Conservation (phyloP, 2,797 vertebrate genomes). For the Spatula versicolor region DNA sequence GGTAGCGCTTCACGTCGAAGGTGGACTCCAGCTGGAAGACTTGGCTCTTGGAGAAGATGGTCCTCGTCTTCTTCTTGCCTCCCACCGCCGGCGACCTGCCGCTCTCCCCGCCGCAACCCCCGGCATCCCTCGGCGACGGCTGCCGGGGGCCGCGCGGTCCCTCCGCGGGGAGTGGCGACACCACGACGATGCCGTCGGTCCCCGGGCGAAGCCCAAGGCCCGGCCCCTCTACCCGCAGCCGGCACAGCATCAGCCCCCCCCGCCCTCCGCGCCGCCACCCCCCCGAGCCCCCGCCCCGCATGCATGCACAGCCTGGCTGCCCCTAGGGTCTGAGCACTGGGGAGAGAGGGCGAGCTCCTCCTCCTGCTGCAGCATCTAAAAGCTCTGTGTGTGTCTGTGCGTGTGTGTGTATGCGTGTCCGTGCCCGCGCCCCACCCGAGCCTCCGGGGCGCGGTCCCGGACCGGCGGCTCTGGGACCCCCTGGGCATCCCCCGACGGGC, state of each 20-base stretch:
- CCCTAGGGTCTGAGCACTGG: no score
- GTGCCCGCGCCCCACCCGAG: not conserved
- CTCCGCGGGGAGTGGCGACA: not conserved
- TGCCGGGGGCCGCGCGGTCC: slow-evolving; percentile 56
- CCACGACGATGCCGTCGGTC: not conserved
- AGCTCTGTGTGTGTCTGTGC: no score
- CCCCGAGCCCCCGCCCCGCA: not conserved
- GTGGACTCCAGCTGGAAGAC: slow-evolving; percentile 97
- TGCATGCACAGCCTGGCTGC: not conserved
- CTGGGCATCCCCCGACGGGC: not conserved
- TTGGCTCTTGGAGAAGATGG: slow-evolving; percentile 92
- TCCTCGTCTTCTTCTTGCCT: slow-evolving; percentile 83
- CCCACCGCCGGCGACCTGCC: slow-evolving; percentile 22
- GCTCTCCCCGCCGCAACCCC: slow-evolving; percentile 75
- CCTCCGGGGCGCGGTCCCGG: not conserved
- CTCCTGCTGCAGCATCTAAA: not conserved
- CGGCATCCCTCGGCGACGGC: not conserved
- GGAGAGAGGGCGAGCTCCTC: not conserved
- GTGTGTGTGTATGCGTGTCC: not conserved
- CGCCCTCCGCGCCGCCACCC: no score
- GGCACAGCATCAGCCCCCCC: no score
- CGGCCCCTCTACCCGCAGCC: not conserved
- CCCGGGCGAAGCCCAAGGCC: not conserved
- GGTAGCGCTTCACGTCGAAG: slow-evolving; percentile 93
- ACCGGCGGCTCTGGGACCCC: not conserved